Conservation (phyloP, 2,888 invertebrate genomes). For the Colostygia pectinataria region DNA sequence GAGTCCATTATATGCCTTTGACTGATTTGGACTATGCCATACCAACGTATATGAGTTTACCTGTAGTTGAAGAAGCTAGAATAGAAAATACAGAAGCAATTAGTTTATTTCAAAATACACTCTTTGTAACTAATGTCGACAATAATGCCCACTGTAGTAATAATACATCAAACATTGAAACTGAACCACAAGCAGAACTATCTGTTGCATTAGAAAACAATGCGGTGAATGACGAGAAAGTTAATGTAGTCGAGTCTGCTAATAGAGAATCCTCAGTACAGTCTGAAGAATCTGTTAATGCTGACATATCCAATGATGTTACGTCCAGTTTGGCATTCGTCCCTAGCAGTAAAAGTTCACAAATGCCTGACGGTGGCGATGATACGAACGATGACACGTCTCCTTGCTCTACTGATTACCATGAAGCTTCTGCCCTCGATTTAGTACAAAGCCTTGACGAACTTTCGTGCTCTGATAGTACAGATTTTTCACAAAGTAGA, state of each 20-base stretch:
- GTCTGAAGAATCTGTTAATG: slow-evolving; percentile 73
- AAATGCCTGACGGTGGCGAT: slow-evolving; percentile 56
- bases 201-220: slow-evolving; percentile 43
- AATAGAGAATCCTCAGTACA: slow-evolving; percentile 61
- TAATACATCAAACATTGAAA: slow-evolving; percentile 25
- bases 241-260: slow-evolving; percentile 44
- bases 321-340: slow-evolving; percentile 77
- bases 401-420: slow-evolving; percentile 77
- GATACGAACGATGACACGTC: slow-evolving; percentile 76
- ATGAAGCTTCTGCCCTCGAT: slow-evolving; percentile 76
- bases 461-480: slow-evolving; percentile 69
- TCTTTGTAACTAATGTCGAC: slow-evolving; percentile 38
- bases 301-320: slow-evolving; percentile 72
- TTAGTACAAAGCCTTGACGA: slow-evolving; percentile 70
- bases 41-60: slow-evolving; percentile 74
- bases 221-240: slow-evolving; percentile 52
- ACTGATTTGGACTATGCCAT: slow-evolving; percentile 73
- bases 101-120: slow-evolving; percentile 35
- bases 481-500: slow-evolving; percentile 75
- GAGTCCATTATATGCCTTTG: slow-evolving; percentile 69
- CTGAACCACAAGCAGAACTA: slow-evolving; percentile 27
- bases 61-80: slow-evolving; percentile 58
- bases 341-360: slow-evolving; percentile 74
- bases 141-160: slow-evolving; percentile 36
- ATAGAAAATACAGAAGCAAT: slow-evolving; percentile 46